Percentiles rank a stretch among this genome's conserved stretches.
These are phyloP conservation scores for Oopsacas minuta DNA, from an alignment of 37 sponge, comb jelly and placozoan genomes.

Conservation along the genomic window DNA sequence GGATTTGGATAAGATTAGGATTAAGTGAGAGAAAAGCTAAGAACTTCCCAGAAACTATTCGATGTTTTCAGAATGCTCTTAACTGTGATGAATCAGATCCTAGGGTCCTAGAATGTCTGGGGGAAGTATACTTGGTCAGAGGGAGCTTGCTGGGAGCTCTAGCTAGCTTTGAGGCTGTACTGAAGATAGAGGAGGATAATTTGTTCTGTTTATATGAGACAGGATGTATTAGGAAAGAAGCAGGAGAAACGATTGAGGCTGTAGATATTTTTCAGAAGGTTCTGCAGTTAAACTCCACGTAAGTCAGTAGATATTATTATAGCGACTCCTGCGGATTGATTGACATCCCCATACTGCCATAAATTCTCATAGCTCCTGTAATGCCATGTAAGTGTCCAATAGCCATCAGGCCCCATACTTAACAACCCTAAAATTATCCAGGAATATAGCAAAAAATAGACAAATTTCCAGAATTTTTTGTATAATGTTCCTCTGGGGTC, in stretches of 20 bases:
- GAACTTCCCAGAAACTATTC: not conserved
- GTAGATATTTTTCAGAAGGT: not conserved
- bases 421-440: too few species aligned
- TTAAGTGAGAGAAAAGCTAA: conserved; percentile 8
- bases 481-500: too few species aligned
- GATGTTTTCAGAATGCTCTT: not conserved
- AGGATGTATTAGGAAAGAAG: not conserved
- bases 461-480: too few species aligned
- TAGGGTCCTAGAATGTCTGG: conserved; percentile 5
- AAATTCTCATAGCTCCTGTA: too few species aligned
- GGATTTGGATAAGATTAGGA: not conserved
- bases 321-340: too few species aligned
- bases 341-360: too few species aligned
- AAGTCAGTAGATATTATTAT: too few species aligned
- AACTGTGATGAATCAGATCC: not conserved
- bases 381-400: too few species aligned
- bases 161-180: not conserved
- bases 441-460: too few species aligned
- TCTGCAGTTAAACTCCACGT: not conserved
- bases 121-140: not conserved
- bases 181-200: not conserved
- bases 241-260: not conserved
- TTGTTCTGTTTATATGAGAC: not conserved
- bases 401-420: too few species aligned
- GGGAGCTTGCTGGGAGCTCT: not conserved